Conservation (phyloP, 2,797 vertebrate species). For the Ptychobarbus kaznakovi region DNA sequence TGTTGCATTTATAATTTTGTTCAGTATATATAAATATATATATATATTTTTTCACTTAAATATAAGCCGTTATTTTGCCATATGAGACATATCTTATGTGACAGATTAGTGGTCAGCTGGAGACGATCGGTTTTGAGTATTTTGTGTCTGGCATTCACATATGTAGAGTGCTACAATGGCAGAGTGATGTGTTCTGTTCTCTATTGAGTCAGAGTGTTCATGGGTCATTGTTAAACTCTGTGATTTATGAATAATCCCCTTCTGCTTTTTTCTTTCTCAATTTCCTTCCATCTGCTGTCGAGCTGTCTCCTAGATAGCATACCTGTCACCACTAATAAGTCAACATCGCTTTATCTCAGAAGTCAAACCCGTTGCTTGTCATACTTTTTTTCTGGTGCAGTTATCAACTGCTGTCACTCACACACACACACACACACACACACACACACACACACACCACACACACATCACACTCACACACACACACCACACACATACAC, state of each 20-base stretch:
- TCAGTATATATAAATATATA: too few relatives aligned
- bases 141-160: slow-evolving; percentile 2
- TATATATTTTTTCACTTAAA: too few relatives aligned
- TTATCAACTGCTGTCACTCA: slow-evolving; percentile 44
- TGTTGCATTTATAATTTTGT: too few relatives aligned
- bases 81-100: not conserved
- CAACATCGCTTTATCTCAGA: slow-evolving; percentile 73
- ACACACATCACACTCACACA: too few relatives aligned
- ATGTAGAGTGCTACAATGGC: not conserved
- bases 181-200: slow-evolving; percentile 16
- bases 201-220: not conserved
- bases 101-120: not conserved
- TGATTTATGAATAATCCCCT: slow-evolving; percentile 25
- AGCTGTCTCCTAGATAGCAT: slow-evolving; percentile 84
- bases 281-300: slow-evolving; percentile 64
- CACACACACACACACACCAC: too few relatives aligned
- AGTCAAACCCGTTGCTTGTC: slow-evolving; percentile 80
- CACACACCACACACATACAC: too few relatives aligned
- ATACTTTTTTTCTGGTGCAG: slow-evolving; percentile 70
- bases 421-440: too few relatives aligned
- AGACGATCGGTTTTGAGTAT: not conserved
- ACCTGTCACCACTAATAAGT: slow-evolving; percentile 85
- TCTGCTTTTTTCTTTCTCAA: not conserved
- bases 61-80: not conserved
- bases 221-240: slow-evolving; percentile 19